These are phyloP conservation scores for Lasioglossum villosulum DNA, from an alignment of 2,888 invertebrate species.

Conservation along the genomic window DNA sequence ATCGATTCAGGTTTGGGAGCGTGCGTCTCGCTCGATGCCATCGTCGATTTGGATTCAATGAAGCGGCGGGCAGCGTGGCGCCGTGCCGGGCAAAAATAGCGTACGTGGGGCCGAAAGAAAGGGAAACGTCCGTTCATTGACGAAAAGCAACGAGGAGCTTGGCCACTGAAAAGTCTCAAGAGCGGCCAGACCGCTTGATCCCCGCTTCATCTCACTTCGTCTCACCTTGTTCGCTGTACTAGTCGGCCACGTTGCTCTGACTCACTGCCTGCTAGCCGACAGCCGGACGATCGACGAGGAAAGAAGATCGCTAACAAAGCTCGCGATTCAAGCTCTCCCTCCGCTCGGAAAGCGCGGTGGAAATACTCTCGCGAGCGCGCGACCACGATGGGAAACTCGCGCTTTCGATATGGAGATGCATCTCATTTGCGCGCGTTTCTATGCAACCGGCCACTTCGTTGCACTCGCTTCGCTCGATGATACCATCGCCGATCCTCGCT, in stretches of 20 bases:
- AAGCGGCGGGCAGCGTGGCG: slow-evolving; percentile 9
- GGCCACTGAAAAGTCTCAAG: slow-evolving; percentile 30
- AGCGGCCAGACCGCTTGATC: slow-evolving; percentile 1
- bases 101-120: slow-evolving; percentile 27
- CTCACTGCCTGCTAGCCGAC: slow-evolving; percentile 14
- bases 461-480: background rate
- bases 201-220: background rate
- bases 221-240: background rate
- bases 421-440: slow-evolving; percentile 13
- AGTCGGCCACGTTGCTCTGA: slow-evolving; percentile 32
- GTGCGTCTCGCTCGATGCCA: background rate
- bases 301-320: slow-evolving; percentile 22
- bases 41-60: background rate
- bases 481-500: background rate
- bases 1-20: background rate
- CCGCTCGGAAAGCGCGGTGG: slow-evolving; percentile 4
- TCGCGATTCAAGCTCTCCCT: slow-evolving; percentile 13
- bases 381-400: slow-evolving; percentile 18
- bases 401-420: slow-evolving; percentile 21
- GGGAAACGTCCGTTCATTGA: slow-evolving; percentile 53
- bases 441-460: background rate
- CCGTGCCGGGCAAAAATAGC: slow-evolving; percentile 29
- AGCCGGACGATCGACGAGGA: background rate
- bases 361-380: background rate
- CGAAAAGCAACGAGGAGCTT: slow-evolving; percentile 45